Base-by-base conservation (phyloP, 2,113 vertebrate genomes). In the Cryptomyrus ogoouensis region DNA sequence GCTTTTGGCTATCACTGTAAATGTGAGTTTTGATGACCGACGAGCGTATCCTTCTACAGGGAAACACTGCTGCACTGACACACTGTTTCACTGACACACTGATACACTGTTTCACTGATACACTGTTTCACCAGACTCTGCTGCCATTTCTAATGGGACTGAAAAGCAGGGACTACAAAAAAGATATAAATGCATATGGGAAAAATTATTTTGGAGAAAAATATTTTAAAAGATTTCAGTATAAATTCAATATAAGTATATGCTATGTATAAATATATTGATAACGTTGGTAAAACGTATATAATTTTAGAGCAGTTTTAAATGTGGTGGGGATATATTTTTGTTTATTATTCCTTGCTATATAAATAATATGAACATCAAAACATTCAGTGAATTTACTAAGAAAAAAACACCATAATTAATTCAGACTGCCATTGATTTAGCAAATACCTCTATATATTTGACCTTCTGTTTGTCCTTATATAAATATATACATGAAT, bases 1-100 rank as follows among this genome's bases (percentile, higher is more conserved):
- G 94, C 95, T 96, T 94, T 94, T 52, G 92, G 95, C 94, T 95
- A 95, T 96, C 95, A 96, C 93, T 92, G 93, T 90, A 93, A 95
- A 93, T 91, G 92, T 95, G 92, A 90, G 90, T 91, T 88, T 88
- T 58, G 92, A 92, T 91, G 90, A 90, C 89, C 92, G 89, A 92
- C 88, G 92, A 93, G 90, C 94, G 93, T 91, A 92, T 92, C 92
- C 94, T 93, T 96, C 94, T 94, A 95, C 93, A 94, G 93, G 87
- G 62, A 77, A 88, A 86, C 46, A 27, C n/a, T 70, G 56, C 5
- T n/a, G 27, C 46, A 27, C 46, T 70, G n/a, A 70, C 9, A 62
- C 44, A n/a, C 44, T 62, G 58, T 10, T n/a, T 3, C 44, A 84
- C 27, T 77, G 70, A 39, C 3, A n/a, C 17, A 47, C 70, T 77